phyloP scores from a whole-genome alignment of 1,140 invertebrate species.

The Solenopsis invicta region DNA sequence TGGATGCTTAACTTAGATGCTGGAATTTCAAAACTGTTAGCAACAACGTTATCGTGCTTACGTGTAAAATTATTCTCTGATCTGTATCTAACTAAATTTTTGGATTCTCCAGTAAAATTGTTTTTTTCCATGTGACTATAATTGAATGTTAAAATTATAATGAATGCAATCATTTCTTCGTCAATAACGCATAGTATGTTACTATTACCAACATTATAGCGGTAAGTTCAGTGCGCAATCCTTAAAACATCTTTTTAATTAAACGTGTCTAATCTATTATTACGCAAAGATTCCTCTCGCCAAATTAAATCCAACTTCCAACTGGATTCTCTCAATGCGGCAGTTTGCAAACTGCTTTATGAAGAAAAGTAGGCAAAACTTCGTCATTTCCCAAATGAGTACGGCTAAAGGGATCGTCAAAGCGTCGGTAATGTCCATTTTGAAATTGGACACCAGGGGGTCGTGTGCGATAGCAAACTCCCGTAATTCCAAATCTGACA shows the following conservation, averaged over 20 bases:
- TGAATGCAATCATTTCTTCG: too few relatives aligned
- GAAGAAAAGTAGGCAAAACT: constrained; percentile 54
- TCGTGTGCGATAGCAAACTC: constrained; percentile 48
- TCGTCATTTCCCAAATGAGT: constrained; percentile 48
- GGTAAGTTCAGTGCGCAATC: background rate
- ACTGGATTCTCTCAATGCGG: background rate
- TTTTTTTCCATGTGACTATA: too few relatives aligned
- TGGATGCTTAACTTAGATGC: too few relatives aligned
- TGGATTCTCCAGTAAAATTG: too few relatives aligned
- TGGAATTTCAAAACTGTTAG: too few relatives aligned
- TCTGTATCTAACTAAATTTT: too few relatives aligned
- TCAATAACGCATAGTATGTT: too few relatives aligned
- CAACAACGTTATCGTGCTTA: too few relatives aligned
- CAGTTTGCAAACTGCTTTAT: constrained; percentile 24
- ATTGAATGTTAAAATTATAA: too few relatives aligned
- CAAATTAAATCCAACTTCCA: constrained; percentile 10
- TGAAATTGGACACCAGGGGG: constrained; percentile 76
- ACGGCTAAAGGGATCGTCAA: constrained; percentile 46
- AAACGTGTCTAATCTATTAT: constrained; percentile 2
- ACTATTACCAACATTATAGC: too few relatives aligned
- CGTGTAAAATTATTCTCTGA: too few relatives aligned
- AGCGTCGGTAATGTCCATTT: constrained; percentile 62
- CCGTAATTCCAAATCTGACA: constrained; percentile 36
- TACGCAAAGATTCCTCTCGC: background rate
- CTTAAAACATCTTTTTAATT: background rate